A percentile compares a stretch with the other conserved stretches of the same genome.
phyloP scores from a whole-genome alignment of 2,113 vertebrate genomes.

The Chascanopsetta lugubris region DNA sequence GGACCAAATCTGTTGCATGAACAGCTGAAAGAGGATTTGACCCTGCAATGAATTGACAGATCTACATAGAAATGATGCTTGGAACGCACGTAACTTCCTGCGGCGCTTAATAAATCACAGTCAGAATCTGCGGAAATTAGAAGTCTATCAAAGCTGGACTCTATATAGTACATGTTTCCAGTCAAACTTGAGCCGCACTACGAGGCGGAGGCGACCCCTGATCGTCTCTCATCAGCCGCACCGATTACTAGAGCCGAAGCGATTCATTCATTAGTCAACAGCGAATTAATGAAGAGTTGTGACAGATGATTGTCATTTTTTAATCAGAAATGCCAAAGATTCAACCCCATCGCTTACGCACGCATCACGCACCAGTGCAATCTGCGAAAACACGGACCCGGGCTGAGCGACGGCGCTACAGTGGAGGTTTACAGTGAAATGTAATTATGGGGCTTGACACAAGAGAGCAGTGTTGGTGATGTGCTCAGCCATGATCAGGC shows the following conservation, averaged over 20 bases:
- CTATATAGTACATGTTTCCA: background rate
- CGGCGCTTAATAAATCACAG: background rate
- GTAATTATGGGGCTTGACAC: background rate
- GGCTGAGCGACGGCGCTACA: no score
- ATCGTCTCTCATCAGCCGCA: background rate
- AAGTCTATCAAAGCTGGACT: background rate
- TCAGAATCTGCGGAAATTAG: background rate
- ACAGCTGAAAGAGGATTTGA: no score
- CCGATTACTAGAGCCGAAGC: background rate
- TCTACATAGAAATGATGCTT: background rate
- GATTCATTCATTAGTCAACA: background rate
- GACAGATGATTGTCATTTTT: background rate
- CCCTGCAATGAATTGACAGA: no score
- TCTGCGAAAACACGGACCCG: background rate
- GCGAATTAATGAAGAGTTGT: background rate
- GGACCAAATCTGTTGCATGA: no score
- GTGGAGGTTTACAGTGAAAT: background rate
- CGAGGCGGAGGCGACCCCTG: background rate
- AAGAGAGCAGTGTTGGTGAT: background rate
- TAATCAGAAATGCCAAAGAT: slow-evolving; percentile 4
- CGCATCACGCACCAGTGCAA: background rate
- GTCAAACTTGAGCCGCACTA: background rate
- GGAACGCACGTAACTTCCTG: background rate
- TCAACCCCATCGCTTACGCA: background rate
- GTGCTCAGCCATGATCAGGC: background rate